Base-by-base conservation (phyloP, 2,797 vertebrate species). In the Echiichthys vipera region DNA sequence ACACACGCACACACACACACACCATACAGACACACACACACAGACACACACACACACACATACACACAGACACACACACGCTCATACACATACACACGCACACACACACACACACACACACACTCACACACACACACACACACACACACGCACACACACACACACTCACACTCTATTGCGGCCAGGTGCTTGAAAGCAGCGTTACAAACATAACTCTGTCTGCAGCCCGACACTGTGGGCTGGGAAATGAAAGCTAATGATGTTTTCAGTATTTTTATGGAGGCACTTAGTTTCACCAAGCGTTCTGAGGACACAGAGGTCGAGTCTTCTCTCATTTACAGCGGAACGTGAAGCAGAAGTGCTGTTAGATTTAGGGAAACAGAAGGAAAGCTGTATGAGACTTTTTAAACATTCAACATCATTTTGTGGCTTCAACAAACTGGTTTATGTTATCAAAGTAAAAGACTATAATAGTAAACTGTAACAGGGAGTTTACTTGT, bases 211-310 rank as follows among this genome's bases (percentile, higher is more conserved):
- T 30, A 65, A 34, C 27, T 40, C 39, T 0, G 2, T 55, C 34
- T 61, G 47, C 57, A 77, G 55, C 9, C n/a, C 18, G 40, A 57
- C 18, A 63, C 14, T 32, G 22, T 20, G 34, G 2, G 43, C 34
- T 49, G 36, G 2, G 34, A 32, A 15, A 63, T 74, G 64, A 71
- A 69, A 68, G 59, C 37, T 51, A 55, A 74, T 22, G 53, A 62
- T 61, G 30, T 54, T 42, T n/a, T 58, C 42, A 32, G 36, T 25
- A 2, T 70, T 77, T 77, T 74, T 37, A 71, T 18, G 77, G 72
- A 72, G 59, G 40, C 51, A 20, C 42, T 72, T 56, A 20, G 27
- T 57, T 45, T 5, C n/a, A 34, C 57, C 15, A 42, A 71, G 64
- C 65, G 36, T 27, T n/a, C 22, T 54, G 45, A 34, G 9, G 45